Percentiles rank a stretch among this genome's conserved stretches.
Conservation (phyloP, 2,888 invertebrate genomes). For the Cataglyphis rosenhaueri region DNA sequence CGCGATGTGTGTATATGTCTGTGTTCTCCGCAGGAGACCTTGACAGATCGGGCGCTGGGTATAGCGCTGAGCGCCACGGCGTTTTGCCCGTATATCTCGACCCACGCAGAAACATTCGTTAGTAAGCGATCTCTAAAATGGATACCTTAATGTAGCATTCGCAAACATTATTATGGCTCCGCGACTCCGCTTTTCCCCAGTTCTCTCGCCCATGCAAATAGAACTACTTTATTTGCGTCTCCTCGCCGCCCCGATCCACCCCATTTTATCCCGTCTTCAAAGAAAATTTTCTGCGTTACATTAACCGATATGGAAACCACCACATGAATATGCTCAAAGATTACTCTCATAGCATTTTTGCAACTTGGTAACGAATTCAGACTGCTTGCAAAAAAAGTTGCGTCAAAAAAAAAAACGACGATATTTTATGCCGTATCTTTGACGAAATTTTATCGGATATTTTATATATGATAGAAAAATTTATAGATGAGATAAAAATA, state of each 20-base stretch:
- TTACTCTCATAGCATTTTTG: background rate
- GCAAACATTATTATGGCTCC: conserved; percentile 59
- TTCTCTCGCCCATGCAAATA: conserved; percentile 47
- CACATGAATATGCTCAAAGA: background rate
- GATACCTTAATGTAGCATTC: conserved; percentile 64
- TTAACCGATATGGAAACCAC: conserved; percentile 23
- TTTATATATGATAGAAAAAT: background rate
- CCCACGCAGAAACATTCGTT: conserved; percentile 66
- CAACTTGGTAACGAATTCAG: conserved; percentile 1
- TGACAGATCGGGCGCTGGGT: conserved; percentile 49
- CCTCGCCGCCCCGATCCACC: conserved; percentile 23
- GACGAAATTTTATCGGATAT: no score
- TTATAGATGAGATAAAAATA: background rate
- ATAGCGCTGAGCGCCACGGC: conserved; percentile 27
- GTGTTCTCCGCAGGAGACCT: conserved; percentile 49
- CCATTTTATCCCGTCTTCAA: conserved; percentile 30
- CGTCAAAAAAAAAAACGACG: background rate
- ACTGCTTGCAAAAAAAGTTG: background rate
- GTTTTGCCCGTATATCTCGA: conserved; percentile 62
- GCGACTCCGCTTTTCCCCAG: conserved; percentile 31
- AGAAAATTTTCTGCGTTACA: conserved; percentile 38
- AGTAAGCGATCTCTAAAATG: conserved; percentile 63
- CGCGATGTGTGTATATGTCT: conserved; percentile 11
- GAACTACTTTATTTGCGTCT: conserved; percentile 51
- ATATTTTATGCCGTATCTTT: no score